phyloP scores from a whole-genome alignment of 2,113 vertebrate species.

The Chaetodon auriga region DNA sequence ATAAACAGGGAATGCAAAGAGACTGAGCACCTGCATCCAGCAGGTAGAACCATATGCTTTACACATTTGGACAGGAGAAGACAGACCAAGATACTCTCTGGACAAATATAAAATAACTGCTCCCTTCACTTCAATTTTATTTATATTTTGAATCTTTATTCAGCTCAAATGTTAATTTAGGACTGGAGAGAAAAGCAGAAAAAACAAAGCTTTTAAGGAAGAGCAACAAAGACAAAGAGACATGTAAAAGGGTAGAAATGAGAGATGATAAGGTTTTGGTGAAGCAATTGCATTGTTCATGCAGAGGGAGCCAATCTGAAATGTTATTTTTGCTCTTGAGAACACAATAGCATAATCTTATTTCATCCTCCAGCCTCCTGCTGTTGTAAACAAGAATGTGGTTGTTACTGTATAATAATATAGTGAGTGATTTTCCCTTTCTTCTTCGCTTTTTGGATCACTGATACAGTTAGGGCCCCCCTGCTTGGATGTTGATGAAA shows the following conservation, averaged over 20 bases:
- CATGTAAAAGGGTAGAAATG: conserved; percentile 31
- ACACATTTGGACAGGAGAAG: not conserved
- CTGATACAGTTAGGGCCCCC: not conserved
- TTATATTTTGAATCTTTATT: conserved; percentile 16
- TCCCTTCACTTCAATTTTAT: conserved; percentile 23
- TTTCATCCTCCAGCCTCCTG: conserved; percentile 56
- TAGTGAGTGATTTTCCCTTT: not conserved
- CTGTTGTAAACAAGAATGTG: conserved; percentile 46
- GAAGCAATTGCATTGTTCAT: conserved; percentile 31
- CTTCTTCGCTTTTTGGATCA: not conserved
- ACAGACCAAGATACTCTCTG: not conserved
- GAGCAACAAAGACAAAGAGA: conserved; percentile 3
- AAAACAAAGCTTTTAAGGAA: not conserved
- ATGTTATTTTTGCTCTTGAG: conserved; percentile 55
- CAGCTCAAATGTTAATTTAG: conserved; percentile 5
- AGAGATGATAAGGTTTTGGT: conserved; percentile 48
- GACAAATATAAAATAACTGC: conserved; percentile 18
- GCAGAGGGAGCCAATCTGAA: conserved; percentile 50
- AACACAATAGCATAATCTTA: conserved; percentile 50
- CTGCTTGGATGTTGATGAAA: conserved; percentile 38
- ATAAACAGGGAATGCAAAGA: not conserved
- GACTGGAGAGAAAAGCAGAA: not conserved
- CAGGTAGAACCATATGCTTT: conserved; percentile 8
- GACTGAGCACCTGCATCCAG: not conserved
- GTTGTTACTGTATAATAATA: conserved; percentile 30